Evolutionary conservation across 2,888 invertebrate genomes (phyloP).

Genomic region (Ganaspis brasiliensis): DNA sequence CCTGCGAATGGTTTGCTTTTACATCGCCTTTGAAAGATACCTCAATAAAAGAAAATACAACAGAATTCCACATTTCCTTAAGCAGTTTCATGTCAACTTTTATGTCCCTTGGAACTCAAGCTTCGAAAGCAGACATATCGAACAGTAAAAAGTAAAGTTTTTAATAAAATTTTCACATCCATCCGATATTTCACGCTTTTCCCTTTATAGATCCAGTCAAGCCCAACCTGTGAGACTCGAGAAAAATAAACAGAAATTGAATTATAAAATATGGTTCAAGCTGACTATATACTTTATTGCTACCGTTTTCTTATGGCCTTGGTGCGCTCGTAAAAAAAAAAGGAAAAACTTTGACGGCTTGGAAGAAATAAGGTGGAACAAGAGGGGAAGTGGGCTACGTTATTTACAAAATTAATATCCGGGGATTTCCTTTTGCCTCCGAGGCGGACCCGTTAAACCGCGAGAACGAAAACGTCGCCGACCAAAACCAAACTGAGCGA

Average conservation of each 20-base stretch:
- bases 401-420: constrained; percentile 74
- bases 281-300: constrained; percentile 28
- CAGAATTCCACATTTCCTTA: constrained; percentile 29
- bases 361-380: constrained; percentile 35
- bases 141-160: constrained; percentile 39
- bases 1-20: constrained; percentile 6
- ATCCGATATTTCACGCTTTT: constrained; percentile 40
- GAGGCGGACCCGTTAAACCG: constrained; percentile 57
- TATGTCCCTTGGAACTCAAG: constrained; percentile 19
- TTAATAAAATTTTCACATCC: constrained; percentile 41
- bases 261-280: constrained; percentile 38
- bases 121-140: constrained; percentile 25
- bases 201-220: constrained; percentile 36
- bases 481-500: constrained; percentile 67
- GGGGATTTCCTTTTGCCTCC: constrained; percentile 58
- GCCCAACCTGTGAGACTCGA: constrained; percentile 28
- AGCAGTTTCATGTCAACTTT: constrained; percentile 39
- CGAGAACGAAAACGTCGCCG: constrained; percentile 69
- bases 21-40: constrained; percentile 15
- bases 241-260: constrained; percentile 42
- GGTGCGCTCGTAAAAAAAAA: constrained; percentile 44
- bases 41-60: constrained; percentile 35
- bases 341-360: constrained; percentile 44
- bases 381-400: constrained; percentile 57
- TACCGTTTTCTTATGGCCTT: constrained; percentile 37